Evolutionary conservation across 2,113 vertebrate genomes (phyloP).

Genomic region (Bos indicus): DNA sequence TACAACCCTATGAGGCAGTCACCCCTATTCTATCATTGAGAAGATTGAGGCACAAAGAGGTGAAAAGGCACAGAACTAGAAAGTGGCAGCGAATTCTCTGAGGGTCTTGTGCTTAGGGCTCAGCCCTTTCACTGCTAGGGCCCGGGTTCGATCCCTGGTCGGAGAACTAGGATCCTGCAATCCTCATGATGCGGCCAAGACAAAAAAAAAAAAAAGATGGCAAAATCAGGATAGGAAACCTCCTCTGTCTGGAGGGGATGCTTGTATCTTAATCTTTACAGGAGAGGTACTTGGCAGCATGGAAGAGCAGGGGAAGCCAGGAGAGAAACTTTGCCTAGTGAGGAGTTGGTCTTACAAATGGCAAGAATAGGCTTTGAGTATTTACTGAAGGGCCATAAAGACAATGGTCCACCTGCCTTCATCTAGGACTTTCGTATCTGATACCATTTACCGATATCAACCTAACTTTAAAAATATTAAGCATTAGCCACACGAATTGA

Average conservation of each 20-base stretch:
- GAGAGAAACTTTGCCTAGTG: neutral
- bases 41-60: neutral
- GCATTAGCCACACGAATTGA: neutral
- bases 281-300: fast-evolving
- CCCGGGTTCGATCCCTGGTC: neutral
- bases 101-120: neutral
- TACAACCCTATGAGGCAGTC: neutral
- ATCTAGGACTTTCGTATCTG: neutral
- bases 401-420: neutral
- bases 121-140: neutral
- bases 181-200: neutral
- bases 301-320: neutral
- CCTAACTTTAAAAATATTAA: neutral
- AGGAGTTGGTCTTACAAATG: neutral
- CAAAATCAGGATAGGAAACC: neutral
- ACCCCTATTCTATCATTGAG: neutral
- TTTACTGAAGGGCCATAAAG: neutral
- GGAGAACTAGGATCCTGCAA: neutral
- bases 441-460: neutral
- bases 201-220: neutral
- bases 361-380: neutral
- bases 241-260: neutral
- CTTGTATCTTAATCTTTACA: fast-evolving
- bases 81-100: neutral
- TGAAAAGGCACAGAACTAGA: neutral